These are phyloP conservation scores for Gambusia holbrooki DNA, from an alignment of 2,113 vertebrate species.

Conservation along the genomic window DNA sequence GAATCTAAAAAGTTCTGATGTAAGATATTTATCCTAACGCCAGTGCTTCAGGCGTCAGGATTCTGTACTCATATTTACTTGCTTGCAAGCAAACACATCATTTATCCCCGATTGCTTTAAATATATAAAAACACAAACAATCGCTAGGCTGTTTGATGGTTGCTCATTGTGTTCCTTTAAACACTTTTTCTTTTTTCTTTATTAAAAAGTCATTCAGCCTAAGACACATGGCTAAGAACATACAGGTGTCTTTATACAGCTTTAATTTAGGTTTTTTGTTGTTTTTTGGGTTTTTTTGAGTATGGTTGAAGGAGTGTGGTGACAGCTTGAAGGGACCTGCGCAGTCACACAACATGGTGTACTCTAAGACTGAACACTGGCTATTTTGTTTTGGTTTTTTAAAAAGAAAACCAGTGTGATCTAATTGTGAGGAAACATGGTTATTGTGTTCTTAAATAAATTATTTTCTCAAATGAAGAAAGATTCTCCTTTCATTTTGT, in stretches of 20 bases:
- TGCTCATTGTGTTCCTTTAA: not conserved
- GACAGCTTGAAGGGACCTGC: conserved; percentile 19
- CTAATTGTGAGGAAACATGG: conserved; percentile 68
- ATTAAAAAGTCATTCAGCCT: not conserved
- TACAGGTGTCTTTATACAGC: conserved; percentile 25
- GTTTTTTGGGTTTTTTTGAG: not conserved
- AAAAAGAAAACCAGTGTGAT: conserved; percentile 64
- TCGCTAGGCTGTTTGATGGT: not conserved
- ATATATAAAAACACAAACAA: conserved; percentile 2
- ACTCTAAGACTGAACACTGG: conserved; percentile 60
- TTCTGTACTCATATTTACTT: conserved; percentile 29
- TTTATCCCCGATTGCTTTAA: conserved; percentile 10
- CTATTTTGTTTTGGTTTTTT: conserved; percentile 46
- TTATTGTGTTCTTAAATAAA: conserved; percentile 81
- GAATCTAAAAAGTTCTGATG: conserved; percentile 35
- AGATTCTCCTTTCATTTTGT: not conserved
- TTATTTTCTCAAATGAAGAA: conserved; percentile 81
- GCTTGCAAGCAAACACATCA: not conserved
- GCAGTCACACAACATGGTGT: conserved; percentile 45
- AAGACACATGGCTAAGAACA: conserved; percentile 18
- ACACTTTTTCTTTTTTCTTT: no score
- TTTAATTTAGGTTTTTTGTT: conserved; percentile 51
- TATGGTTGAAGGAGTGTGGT: conserved; percentile 3
- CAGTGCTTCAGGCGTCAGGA: conserved; percentile 28
- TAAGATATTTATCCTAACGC: conserved; percentile 42